Conservation (phyloP, 30 jellyfish, hydroid and myxozoan species). For the Turritopsis rubra region DNA sequence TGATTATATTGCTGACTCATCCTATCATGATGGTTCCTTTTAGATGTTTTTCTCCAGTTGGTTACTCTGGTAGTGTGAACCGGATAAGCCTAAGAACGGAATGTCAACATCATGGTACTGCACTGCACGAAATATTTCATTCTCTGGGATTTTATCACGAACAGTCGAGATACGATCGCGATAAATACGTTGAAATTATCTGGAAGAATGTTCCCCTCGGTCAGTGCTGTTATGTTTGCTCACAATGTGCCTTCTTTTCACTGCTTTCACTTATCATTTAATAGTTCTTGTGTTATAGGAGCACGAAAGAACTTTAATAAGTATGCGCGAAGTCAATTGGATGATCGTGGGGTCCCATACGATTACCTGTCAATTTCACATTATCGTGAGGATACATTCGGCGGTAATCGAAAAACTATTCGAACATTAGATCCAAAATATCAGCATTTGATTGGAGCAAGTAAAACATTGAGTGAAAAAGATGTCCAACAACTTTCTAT, state of each 20-base stretch:
- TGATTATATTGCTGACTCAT: too few relatives aligned
- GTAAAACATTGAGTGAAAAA: conserved; percentile 35
- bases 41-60: conserved; percentile 76
- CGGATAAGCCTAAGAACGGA: conserved; percentile 47
- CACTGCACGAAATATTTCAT: conserved; percentile 70
- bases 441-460: conserved; percentile 38
- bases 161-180: conserved; percentile 76
- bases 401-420: conserved; percentile 51
- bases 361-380: conserved; percentile 61
- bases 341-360: conserved; percentile 37
- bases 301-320: conserved; percentile 45
- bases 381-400: conserved; percentile 51
- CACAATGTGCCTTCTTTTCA: background rate
- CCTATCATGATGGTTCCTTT: too few relatives aligned
- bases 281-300: conserved; percentile 7
- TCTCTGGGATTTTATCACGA: conserved; percentile 77
- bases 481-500: conserved; percentile 42
- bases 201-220: conserved; percentile 60
- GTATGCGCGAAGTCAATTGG: conserved; percentile 33
- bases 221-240: background rate
- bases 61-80: conserved; percentile 44
- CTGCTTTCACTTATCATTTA: background rate
- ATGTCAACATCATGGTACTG: conserved; percentile 48
- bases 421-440: conserved; percentile 28
- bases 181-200: conserved; percentile 44